These are phyloP conservation scores for Deilephila elpenor DNA, from an alignment of 2,888 invertebrate species.

Conservation along the genomic window DNA sequence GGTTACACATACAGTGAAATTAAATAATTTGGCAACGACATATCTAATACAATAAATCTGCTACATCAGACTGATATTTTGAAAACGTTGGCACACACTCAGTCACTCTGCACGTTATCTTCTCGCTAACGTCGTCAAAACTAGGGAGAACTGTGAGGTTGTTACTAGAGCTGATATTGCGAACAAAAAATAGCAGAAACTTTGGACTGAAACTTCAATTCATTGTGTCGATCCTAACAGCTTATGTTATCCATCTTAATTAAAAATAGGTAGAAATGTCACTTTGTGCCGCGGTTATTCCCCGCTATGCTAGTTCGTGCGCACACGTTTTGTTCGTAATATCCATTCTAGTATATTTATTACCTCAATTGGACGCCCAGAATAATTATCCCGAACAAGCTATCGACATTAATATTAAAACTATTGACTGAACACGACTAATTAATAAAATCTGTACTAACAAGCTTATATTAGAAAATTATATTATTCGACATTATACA, in stretches of 20 bases:
- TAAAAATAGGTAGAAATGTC: too few relatives aligned
- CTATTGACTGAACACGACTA: constrained; percentile 32
- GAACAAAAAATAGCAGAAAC: too few relatives aligned
- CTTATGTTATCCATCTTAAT: too few relatives aligned
- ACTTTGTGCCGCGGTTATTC: too few relatives aligned
- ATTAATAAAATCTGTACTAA: constrained; percentile 35
- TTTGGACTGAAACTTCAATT: too few relatives aligned
- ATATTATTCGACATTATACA: neutral
- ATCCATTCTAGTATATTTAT: too few relatives aligned
- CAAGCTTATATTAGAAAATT: constrained; percentile 30
- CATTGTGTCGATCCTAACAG: too few relatives aligned
- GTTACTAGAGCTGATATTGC: too few relatives aligned
- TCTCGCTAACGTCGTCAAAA: neutral
- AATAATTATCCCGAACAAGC: neutral
- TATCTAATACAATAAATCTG: neutral
- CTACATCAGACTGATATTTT: neutral
- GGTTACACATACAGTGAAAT: neutral
- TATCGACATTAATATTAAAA: constrained; percentile 9
- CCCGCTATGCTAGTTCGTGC: too few relatives aligned
- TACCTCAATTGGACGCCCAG: too few relatives aligned
- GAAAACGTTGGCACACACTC: constrained; percentile 6
- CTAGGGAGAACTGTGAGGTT: neutral
- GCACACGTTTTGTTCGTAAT: too few relatives aligned
- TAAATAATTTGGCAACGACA: neutral
- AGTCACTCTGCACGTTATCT: neutral